Percentiles rank a stretch among this genome's conserved stretches.
These are phyloP conservation scores for Phyllostomus hastatus DNA, from an alignment of 2,113 vertebrate species.

Conservation along the genomic window DNA sequence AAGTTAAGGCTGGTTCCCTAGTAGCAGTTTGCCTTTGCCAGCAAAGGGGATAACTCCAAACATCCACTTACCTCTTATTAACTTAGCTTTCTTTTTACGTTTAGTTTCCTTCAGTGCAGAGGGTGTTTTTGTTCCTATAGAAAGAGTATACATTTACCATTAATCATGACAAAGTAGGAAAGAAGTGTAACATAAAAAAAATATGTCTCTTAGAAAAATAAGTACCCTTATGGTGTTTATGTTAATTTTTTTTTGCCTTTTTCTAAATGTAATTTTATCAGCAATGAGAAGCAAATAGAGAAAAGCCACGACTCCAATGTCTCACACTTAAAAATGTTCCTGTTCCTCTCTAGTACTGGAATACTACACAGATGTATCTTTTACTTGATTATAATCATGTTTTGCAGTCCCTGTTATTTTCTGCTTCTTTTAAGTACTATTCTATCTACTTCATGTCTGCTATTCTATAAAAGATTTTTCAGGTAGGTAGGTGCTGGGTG, in stretches of 20 bases:
- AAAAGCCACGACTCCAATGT: neutral
- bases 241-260: neutral
- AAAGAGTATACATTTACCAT: neutral
- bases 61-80: slow-evolving; percentile 59
- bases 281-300: neutral
- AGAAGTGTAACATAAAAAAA: neutral
- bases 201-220: neutral
- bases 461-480: neutral
- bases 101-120: accelerated
- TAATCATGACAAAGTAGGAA: neutral
- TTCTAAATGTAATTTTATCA: neutral
- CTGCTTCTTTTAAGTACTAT: neutral
- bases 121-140: neutral
- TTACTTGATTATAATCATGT: neutral
- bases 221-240: neutral
- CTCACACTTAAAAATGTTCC: neutral
- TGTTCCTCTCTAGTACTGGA: neutral
- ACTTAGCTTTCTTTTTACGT: neutral
- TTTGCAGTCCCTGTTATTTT: neutral
- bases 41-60: neutral
- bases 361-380: neutral
- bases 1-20: neutral
- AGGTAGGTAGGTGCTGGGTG: neutral
- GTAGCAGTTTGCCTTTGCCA: neutral
- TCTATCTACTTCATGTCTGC: neutral